Evolutionary conservation across 2,888 invertebrate genomes (phyloP).

Genomic region (Dynastes maya): DNA sequence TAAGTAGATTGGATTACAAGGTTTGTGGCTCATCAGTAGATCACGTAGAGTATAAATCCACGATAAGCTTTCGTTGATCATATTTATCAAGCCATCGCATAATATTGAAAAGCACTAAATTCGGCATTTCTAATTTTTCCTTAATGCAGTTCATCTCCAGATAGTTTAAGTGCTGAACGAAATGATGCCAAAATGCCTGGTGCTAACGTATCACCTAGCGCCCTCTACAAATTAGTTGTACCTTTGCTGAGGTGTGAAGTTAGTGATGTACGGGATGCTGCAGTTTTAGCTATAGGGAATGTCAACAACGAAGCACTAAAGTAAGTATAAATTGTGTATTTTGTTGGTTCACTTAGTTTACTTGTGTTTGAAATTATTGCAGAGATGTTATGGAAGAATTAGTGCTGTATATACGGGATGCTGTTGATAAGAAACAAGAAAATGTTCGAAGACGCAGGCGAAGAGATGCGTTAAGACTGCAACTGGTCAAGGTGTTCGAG

Average conservation of each 20-base stretch:
- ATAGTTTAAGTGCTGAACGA: slow-evolving; percentile 89
- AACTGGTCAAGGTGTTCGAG: slow-evolving; percentile 93
- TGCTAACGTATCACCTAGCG: slow-evolving; percentile 84
- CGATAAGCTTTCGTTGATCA: slow-evolving; percentile 8
- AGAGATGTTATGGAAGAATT: slow-evolving; percentile 98
- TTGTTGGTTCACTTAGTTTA: not conserved
- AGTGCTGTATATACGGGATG: slow-evolving; percentile 92
- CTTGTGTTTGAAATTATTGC: slow-evolving; percentile 53
- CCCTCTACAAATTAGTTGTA: slow-evolving; percentile 93
- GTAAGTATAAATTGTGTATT: slow-evolving; percentile 73
- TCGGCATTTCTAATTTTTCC: not conserved
- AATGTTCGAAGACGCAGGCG: slow-evolving; percentile 93
- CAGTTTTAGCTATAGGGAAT: slow-evolving; percentile 94
- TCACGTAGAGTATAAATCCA: not conserved
- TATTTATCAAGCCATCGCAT: slow-evolving; percentile 9
- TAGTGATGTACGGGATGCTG: slow-evolving; percentile 94
- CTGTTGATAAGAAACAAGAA: slow-evolving; percentile 97
- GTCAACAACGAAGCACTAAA: slow-evolving; percentile 96
- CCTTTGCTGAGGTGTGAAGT: slow-evolving; percentile 95
- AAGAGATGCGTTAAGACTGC: slow-evolving; percentile 92
- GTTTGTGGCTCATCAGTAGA: slow-evolving; percentile 6
- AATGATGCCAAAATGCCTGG: slow-evolving; percentile 84
- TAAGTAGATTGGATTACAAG: not conserved
- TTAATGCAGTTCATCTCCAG: slow-evolving; percentile 86
- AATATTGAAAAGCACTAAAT: not conserved